phyloP scores from a whole-genome alignment of 2,888 invertebrate species.

The Drosophila mettleri region DNA sequence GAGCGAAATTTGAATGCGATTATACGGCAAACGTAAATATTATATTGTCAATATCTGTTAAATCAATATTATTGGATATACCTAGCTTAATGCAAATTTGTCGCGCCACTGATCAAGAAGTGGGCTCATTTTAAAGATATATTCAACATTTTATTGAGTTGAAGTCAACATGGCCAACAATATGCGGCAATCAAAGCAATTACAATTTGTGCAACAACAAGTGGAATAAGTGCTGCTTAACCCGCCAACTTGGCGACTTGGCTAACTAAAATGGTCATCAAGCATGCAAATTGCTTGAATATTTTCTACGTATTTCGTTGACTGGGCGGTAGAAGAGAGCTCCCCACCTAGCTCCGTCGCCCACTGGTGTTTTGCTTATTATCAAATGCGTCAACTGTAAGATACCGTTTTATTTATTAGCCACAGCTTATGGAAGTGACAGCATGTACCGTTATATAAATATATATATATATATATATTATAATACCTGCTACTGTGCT shows the following conservation, averaged over 20 bases:
- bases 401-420: slow-evolving; percentile 20
- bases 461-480: slow-evolving; percentile 2
- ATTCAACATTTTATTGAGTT: too few species aligned
- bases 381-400: slow-evolving; percentile 14
- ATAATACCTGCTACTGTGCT: neutral
- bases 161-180: slow-evolving; percentile 22
- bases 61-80: too few species aligned
- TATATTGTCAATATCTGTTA: neutral
- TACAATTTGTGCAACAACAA: slow-evolving; percentile 41
- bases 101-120: too few species aligned
- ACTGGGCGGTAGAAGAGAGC: neutral
- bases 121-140: too few species aligned
- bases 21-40: slow-evolving; percentile 3
- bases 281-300: slow-evolving; percentile 67
- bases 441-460: slow-evolving; percentile 10
- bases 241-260: slow-evolving; percentile 49
- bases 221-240: slow-evolving; percentile 38
- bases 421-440: slow-evolving; percentile 7
- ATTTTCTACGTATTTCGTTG: slow-evolving; percentile 55
- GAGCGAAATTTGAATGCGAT: slow-evolving; percentile 12
- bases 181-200: slow-evolving; percentile 61
- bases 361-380: too few species aligned
- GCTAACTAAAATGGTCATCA: slow-evolving; percentile 56
- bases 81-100: too few species aligned
- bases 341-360: too few species aligned